A percentile compares a stretch with the other conserved stretches of the same genome.
phyloP scores from a whole-genome alignment of 2,113 vertebrate species.

The Neodon shergylaensis region DNA sequence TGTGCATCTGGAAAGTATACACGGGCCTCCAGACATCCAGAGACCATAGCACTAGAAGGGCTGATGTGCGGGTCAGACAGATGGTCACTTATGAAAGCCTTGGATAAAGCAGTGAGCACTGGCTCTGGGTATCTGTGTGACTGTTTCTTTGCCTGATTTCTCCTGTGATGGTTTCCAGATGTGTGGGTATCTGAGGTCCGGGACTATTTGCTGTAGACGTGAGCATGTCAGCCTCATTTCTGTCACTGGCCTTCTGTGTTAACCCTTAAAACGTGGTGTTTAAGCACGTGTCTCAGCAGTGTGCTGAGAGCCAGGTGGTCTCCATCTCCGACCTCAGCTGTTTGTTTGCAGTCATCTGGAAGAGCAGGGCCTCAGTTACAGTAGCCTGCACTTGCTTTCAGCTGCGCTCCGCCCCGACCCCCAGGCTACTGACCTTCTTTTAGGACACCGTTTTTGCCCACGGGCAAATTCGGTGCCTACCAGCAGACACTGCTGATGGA shows the following conservation, averaged over 20 bases:
- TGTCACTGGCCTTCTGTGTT: background rate
- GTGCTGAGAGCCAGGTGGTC: background rate
- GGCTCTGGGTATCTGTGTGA: background rate
- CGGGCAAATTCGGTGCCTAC: background rate
- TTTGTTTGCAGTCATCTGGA: background rate
- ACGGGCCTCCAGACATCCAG: background rate
- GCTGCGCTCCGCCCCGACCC: background rate
- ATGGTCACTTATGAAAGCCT: background rate
- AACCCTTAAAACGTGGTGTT: background rate
- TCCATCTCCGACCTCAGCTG: background rate
- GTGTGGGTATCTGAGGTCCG: background rate
- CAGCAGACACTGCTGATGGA: background rate
- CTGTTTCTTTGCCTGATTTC: background rate
- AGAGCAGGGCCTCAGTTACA: background rate
- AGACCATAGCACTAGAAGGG: background rate
- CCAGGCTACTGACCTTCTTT: background rate
- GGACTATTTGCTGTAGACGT: background rate
- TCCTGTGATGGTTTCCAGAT: background rate
- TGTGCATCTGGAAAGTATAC: conserved; percentile 23
- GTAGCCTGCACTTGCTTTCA: background rate
- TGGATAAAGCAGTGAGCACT: background rate
- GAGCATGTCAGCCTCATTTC: background rate
- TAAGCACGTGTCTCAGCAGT: background rate
- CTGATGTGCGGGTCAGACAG: background rate
- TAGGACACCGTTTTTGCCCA: background rate